phyloP scores from a whole-genome alignment of 1,140 invertebrate genomes.

The Conus betulinus region DNA sequence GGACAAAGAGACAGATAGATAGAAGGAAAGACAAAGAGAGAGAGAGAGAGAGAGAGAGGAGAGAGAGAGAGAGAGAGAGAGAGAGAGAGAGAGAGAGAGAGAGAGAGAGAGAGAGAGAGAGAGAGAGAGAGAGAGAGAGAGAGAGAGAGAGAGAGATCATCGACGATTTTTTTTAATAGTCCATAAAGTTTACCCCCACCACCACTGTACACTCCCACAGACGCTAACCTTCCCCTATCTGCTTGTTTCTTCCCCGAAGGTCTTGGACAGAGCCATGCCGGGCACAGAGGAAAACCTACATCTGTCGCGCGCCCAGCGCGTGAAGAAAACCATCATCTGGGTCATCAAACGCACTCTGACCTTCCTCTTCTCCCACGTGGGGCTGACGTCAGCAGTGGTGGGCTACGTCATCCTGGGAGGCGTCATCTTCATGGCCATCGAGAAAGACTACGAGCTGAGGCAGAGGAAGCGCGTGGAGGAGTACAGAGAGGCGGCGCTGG shows the following conservation, averaged over 20 bases:
- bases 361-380: slow-evolving; percentile 55
- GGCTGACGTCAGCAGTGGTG: slow-evolving; percentile 59
- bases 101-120: too few relatives aligned
- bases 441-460: slow-evolving; percentile 83
- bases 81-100: too few relatives aligned
- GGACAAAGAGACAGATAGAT: too few relatives aligned
- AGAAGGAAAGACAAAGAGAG: too few relatives aligned
- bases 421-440: slow-evolving; percentile 66
- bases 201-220: neutral
- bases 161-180: too few relatives aligned
- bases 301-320: slow-evolving; percentile 18
- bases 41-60: too few relatives aligned
- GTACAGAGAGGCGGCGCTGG: neutral
- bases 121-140: too few relatives aligned
- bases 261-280: neutral
- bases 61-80: too few relatives aligned
- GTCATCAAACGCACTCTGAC: slow-evolving; percentile 44
- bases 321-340: slow-evolving; percentile 27
- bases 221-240: too few relatives aligned
- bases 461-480: slow-evolving; percentile 42
- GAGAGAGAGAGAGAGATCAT: too few relatives aligned
- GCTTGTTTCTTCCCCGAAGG: neutral
- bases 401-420: slow-evolving; percentile 71
- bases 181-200: too few relatives aligned
- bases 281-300: neutral